Evolutionary conservation across 2,113 vertebrate species (phyloP).

Genomic region (Delphinus delphis): DNA sequence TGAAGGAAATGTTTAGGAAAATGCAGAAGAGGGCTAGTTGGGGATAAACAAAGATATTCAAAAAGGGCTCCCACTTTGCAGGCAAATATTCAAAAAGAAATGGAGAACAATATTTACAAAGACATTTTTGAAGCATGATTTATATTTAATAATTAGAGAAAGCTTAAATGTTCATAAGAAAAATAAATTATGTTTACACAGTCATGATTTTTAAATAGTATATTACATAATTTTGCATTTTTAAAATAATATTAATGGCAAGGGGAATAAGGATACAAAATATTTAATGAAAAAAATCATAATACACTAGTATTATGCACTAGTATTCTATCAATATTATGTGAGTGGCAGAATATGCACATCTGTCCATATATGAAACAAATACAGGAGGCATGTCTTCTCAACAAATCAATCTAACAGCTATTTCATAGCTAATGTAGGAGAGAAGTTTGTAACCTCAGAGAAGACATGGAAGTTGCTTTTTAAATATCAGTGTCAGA

Average conservation of each 20-base stretch:
- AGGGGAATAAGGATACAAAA: not conserved
- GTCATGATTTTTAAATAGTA: not conserved
- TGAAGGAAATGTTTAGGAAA: not conserved
- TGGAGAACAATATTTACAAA: not conserved
- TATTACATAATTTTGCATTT: not conserved
- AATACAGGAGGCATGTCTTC: not conserved
- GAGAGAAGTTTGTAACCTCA: not conserved
- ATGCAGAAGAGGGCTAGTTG: not conserved
- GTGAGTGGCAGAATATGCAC: not conserved
- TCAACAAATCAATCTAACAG: not conserved
- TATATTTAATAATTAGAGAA: not conserved
- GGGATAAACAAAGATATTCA: not conserved
- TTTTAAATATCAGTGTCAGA: conserved; percentile 14
- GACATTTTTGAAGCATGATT: not conserved
- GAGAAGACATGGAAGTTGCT: not conserved
- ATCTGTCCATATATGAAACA: not conserved
- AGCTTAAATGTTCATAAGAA: not conserved
- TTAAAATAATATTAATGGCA: not conserved
- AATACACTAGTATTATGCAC: no score
- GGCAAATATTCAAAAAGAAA: conserved; percentile 26
- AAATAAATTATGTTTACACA: not conserved
- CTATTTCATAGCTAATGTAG: not conserved
- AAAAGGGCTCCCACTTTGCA: not conserved
- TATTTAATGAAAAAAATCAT: not conserved
- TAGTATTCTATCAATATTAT: not conserved